Evolutionary conservation across 1,140 invertebrate genomes (phyloP).

Genomic region (Drosophila ogumai): DNA sequence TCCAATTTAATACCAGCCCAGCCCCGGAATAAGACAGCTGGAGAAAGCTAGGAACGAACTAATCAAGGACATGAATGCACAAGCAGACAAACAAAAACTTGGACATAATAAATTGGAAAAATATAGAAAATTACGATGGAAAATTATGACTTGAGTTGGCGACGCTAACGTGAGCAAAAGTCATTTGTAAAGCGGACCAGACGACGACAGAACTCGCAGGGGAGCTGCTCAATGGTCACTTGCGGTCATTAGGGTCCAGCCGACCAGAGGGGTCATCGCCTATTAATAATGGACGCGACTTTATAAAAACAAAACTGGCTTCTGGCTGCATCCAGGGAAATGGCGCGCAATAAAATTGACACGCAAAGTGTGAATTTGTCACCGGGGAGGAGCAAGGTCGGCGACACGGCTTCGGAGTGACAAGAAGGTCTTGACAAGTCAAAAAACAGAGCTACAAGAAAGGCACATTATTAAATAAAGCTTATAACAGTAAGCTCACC

Average conservation of each 20-base stretch:
- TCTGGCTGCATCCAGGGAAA: constrained; percentile 33
- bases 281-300: constrained; percentile 14
- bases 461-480: neutral
- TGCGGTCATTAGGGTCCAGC: constrained; percentile 9
- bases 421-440: neutral
- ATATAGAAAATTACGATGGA: constrained; percentile 53
- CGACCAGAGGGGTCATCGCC: constrained; percentile 5
- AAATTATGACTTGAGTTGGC: constrained; percentile 70
- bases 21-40: constrained; percentile 6
- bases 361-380: constrained; percentile 70
- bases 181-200: constrained; percentile 62
- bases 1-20: constrained; percentile 25
- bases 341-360: constrained; percentile 38
- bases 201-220: constrained; percentile 21
- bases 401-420: neutral
- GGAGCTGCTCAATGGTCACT: constrained; percentile 13
- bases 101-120: constrained; percentile 62
- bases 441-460: neutral
- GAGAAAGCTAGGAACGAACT: constrained; percentile 38
- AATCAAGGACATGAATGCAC: constrained; percentile 58
- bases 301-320: neutral
- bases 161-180: constrained; percentile 67
- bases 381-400: constrained; percentile 9
- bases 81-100: constrained; percentile 42
- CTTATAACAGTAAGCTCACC: neutral